Base-by-base conservation (phyloP, 2,113 vertebrate genomes). In the Sisor rabdophorus region DNA sequence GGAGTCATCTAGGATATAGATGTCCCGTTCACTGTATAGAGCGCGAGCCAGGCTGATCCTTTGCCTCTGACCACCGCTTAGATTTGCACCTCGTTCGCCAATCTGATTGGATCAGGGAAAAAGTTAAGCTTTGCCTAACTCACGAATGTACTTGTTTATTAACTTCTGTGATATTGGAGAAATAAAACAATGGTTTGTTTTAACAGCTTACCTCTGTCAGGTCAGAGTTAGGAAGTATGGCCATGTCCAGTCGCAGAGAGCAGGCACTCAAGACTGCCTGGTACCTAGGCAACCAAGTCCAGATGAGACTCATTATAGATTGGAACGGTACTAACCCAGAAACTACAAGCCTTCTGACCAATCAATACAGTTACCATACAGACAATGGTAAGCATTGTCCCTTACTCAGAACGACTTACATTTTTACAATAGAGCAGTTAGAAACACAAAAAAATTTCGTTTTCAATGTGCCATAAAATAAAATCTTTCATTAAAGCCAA, bases 51-150 rank as follows among this genome's bases (percentile, higher is more conserved):
- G 89, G 76, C 95, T 97, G 85, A 98, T 94, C 63, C 95, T 91
- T 83, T 98, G 95, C 2, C 95, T 92, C 79, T 98, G 95, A 2
- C 95, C 95, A 9, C 95, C 95, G 1, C 95, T 98, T 76, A 98
- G 86, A 86, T 94, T 98, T 55, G 95, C 92, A 1, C 95, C 95
- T 40, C 94, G 92, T 76, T 97, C 95, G 8, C 95, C 95, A n/a
- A 98, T 94, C 95, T 98, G 86, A 69, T 75, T 44, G 4, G 10
- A 54, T 56, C 5, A 16, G 54, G 36, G 26, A 53, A 12, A 17
- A 11, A 65, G 12, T n/a, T 10, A n/a, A n/a, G n/a, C n/a, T n/a
- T n/a, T n/a, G n/a, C n/a, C n/a, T n/a, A n/a, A n/a, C n/a, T n/a
- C n/a, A n/a, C n/a, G n/a, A n/a, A n/a, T n/a, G n/a, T n/a, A n/a